Percentiles rank a stretch among this genome's conserved stretches.
These are phyloP conservation scores for Malurus elegans DNA, from an alignment of 2,113 vertebrate genomes.

Conservation along the genomic window DNA sequence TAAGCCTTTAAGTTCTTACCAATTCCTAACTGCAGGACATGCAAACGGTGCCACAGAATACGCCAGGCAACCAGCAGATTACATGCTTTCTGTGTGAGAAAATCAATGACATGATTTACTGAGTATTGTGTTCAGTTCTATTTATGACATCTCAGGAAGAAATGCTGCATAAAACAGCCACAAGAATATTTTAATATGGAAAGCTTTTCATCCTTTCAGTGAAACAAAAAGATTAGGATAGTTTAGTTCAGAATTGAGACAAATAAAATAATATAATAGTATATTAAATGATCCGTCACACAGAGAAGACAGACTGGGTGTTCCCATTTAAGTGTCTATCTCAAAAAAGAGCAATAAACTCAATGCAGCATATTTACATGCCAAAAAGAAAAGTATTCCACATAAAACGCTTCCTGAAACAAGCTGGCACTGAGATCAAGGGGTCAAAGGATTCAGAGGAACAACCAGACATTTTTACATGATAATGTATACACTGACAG, in stretches of 20 bases:
- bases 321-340: not conserved
- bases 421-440: not conserved
- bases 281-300: constrained; percentile 2
- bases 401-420: not conserved
- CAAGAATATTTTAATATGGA: not conserved
- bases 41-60: not conserved
- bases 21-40: not conserved
- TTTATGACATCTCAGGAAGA: constrained; percentile 22
- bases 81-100: not conserved
- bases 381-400: not conserved
- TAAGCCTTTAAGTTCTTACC: not conserved
- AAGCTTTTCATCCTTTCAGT: constrained; percentile 1
- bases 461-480: not conserved
- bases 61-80: not conserved
- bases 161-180: not conserved
- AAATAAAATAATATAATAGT: constrained; percentile 7
- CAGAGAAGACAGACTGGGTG: not conserved
- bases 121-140: not conserved
- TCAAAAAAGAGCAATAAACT: not conserved
- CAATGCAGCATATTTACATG: not conserved
- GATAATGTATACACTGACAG: no score
- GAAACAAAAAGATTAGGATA: constrained; percentile 41
- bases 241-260: constrained; percentile 4
- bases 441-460: not conserved
- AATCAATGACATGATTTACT: not conserved